Evolutionary conservation across 2,888 invertebrate genomes (phyloP).

Genomic region (Auanema freiburgensis): DNA sequence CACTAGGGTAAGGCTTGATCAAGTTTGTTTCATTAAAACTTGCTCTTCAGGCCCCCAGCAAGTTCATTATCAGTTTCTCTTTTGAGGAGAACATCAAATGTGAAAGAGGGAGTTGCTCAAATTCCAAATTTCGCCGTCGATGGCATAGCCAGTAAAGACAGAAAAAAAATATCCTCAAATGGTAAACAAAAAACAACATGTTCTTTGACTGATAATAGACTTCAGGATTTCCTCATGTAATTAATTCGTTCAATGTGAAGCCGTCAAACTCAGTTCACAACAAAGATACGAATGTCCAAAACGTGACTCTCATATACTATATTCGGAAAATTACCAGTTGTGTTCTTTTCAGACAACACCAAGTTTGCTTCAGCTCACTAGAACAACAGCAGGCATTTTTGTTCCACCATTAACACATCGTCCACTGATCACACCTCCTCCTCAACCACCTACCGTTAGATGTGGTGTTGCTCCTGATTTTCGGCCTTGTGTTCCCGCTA

Average conservation of each 20-base stretch:
- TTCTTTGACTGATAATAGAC: not conserved
- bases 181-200: not conserved
- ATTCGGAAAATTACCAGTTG: no score
- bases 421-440: constrained; percentile 2
- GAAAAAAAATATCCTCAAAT: constrained; percentile 10
- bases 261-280: constrained; percentile 1
- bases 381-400: no score
- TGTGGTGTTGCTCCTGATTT: constrained; percentile 58
- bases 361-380: no score
- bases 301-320: no score
- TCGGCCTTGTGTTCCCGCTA: constrained; percentile 53
- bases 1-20: no score
- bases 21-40: no score
- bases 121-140: constrained; percentile 3
- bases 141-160: constrained; percentile 7
- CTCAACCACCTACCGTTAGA: not conserved
- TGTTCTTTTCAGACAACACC: no score
- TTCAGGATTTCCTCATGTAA: constrained; percentile 8
- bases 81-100: no score
- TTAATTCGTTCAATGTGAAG: constrained; percentile 13
- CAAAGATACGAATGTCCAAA: no score
- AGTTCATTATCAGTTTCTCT: no score
- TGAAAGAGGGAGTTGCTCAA: no score
- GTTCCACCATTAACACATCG: constrained; percentile 18
- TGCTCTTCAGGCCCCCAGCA: no score